These are phyloP conservation scores for Anadara kagoshimensis DNA, from an alignment of 1,140 invertebrate species.

Conservation along the genomic window DNA sequence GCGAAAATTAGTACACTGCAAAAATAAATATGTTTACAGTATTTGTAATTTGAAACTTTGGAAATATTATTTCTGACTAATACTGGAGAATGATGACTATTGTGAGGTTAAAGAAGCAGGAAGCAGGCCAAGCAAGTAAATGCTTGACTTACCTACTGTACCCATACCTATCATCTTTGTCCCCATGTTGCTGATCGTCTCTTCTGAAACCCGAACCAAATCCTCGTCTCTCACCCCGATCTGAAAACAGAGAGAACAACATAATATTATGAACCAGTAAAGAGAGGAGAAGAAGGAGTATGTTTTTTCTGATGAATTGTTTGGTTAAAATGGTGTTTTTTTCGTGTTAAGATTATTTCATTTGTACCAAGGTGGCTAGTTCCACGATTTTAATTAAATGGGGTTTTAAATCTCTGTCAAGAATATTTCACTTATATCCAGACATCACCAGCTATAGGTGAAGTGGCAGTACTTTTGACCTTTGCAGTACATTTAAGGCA, in stretches of 20 bases:
- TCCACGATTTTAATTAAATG: too few relatives aligned
- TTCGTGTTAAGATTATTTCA: too few relatives aligned
- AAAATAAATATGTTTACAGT: too few relatives aligned
- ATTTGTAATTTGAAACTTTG: too few relatives aligned
- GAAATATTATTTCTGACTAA: not conserved
- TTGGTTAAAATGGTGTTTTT: not conserved
- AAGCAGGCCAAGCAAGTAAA: not conserved
- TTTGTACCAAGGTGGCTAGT: too few relatives aligned
- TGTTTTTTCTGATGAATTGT: not conserved
- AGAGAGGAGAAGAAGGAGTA: not conserved
- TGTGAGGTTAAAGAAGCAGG: not conserved
- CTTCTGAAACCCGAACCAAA: constrained; percentile 42
- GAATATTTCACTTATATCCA: too few relatives aligned
- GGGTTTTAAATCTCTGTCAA: too few relatives aligned
- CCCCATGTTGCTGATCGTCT: constrained; percentile 16
- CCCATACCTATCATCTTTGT: constrained; percentile 28
- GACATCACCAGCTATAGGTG: too few relatives aligned
- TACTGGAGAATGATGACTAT: not conserved
- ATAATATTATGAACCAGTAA: not conserved
- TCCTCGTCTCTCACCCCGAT: constrained; percentile 19
- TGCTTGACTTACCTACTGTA: constrained; percentile 7
- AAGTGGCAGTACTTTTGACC: too few relatives aligned
- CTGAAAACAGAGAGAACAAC: not conserved
- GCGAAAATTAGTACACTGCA: too few relatives aligned
- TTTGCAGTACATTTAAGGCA: too few relatives aligned